A percentile compares a stretch with the other conserved stretches of the same genome.
Evolutionary conservation across 2,888 invertebrate genomes (phyloP).

Genomic region (Nomada ferruginata): DNA sequence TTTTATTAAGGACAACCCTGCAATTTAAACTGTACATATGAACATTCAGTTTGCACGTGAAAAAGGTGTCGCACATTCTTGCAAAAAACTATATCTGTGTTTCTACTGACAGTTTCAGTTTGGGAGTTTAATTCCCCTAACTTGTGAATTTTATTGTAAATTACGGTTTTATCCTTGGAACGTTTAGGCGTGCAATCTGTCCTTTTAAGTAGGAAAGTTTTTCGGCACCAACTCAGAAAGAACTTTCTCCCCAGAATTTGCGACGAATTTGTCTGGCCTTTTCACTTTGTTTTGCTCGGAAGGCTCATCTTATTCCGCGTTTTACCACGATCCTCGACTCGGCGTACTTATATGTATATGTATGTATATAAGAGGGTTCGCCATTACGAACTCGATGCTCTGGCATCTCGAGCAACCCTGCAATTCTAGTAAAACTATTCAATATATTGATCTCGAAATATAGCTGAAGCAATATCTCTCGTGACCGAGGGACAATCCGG

Average conservation of each 20-base stretch:
- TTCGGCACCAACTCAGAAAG: not conserved
- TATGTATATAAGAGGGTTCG: not conserved
- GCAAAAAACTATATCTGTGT: not conserved
- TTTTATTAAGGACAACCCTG: not conserved
- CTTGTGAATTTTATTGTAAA: not conserved
- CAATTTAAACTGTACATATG: not conserved
- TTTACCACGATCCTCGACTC: not conserved
- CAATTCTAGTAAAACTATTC: conserved; percentile 15
- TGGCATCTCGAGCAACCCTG: conserved; percentile 11
- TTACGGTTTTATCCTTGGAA: not conserved
- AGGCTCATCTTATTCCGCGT: conserved; percentile 1
- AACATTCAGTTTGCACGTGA: not conserved
- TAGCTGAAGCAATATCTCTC: conserved; percentile 2
- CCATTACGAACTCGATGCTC: conserved; percentile 21
- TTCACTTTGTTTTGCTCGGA: not conserved
- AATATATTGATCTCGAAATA: conserved; percentile 27
- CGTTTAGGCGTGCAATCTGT: not conserved
- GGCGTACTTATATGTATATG: too few species aligned
- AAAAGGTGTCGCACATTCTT: not conserved
- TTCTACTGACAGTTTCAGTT: not conserved
- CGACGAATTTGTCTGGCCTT: not conserved
- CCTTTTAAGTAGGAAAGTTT: not conserved
- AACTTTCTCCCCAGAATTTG: too few species aligned
- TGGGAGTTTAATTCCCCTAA: too few species aligned
- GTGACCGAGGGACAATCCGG: not conserved